Evolutionary conservation across 2,797 vertebrate species (phyloP).

Genomic region (Enteromius trimaculatus): DNA sequence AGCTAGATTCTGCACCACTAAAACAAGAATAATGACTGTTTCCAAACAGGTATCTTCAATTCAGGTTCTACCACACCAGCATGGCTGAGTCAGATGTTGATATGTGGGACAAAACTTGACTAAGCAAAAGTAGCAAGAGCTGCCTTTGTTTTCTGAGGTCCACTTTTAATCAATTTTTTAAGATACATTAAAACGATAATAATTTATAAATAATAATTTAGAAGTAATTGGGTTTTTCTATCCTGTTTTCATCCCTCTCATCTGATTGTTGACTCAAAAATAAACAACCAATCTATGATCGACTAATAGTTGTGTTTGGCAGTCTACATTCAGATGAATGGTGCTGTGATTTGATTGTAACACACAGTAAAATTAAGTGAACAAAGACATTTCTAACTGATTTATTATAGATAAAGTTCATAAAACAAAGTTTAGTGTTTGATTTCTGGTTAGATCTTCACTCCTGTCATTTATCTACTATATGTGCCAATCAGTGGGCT

Average conservation of each 20-base stretch:
- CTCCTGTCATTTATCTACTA: neutral
- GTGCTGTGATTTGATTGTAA: neutral
- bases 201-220: too few relatives aligned
- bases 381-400: too few relatives aligned
- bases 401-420: neutral
- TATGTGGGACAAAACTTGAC: neutral
- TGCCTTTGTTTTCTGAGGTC: too few relatives aligned
- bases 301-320: neutral
- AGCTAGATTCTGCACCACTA: neutral
- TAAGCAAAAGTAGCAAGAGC: neutral
- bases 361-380: too few relatives aligned
- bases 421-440: neutral
- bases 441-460: neutral
- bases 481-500: neutral
- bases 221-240: too few relatives aligned
- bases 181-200: too few relatives aligned
- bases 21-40: neutral
- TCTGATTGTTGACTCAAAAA: neutral
- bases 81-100: neutral
- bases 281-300: neutral
- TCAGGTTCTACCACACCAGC: neutral
- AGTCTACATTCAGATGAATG: neutral
- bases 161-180: too few relatives aligned
- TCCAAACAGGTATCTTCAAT: neutral
- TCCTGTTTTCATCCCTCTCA: too few relatives aligned